A percentile compares a stretch with the other conserved stretches of the same genome.
Conservation (phyloP, 2,888 invertebrate species). For the Phrixothrix hirtus region DNA sequence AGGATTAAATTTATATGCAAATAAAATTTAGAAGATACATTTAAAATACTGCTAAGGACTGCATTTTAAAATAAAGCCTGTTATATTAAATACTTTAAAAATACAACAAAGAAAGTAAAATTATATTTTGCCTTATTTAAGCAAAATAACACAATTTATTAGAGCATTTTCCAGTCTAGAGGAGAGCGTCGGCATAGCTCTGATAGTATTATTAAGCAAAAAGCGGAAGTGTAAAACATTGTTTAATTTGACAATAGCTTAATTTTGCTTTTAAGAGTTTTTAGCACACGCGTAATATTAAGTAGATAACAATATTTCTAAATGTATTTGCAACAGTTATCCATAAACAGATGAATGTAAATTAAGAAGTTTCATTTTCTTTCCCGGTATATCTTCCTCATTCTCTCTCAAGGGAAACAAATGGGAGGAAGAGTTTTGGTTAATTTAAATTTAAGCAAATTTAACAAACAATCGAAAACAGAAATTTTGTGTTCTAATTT, state of each 20-base stretch:
- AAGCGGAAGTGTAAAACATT: conserved; percentile 4
- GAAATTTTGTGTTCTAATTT: too few relatives aligned
- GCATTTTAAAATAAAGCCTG: too few relatives aligned
- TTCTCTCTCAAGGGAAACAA: neutral
- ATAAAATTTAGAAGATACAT: too few relatives aligned
- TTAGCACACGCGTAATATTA: neutral
- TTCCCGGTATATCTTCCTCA: neutral
- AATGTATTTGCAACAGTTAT: neutral
- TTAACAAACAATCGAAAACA: too few relatives aligned
- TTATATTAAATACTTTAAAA: too few relatives aligned
- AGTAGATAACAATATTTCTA: neutral
- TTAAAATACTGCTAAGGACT: too few relatives aligned
- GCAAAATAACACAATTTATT: conserved; percentile 9
- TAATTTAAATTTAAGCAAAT: too few relatives aligned
- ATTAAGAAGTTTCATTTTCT: neutral
- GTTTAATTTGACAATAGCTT: neutral
- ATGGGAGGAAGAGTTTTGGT: too few relatives aligned
- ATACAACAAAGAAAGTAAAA: too few relatives aligned
- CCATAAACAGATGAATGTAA: neutral
- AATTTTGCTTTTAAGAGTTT: neutral
- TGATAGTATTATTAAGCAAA: neutral
- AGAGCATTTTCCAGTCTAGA: neutral
- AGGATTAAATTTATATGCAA: too few relatives aligned
- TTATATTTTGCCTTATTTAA: conserved; percentile 2
- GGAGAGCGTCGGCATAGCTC: neutral